Conservation (phyloP, 2,888 invertebrate genomes). For the Nemotelus pantherinus region DNA sequence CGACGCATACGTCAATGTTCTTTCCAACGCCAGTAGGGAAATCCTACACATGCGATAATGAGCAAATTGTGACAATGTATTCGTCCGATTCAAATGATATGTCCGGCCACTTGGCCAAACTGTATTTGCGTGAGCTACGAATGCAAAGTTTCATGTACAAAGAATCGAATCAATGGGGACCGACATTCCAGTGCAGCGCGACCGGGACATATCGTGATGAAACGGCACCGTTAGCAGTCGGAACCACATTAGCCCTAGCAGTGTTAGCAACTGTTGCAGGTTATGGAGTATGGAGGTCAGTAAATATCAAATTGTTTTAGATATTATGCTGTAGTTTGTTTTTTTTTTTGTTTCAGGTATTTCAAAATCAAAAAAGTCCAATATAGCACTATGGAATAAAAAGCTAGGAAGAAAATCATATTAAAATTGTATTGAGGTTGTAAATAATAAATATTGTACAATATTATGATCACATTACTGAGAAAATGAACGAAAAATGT, state of each 20-base stretch:
- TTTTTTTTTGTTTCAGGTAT: slow-evolving; percentile 69
- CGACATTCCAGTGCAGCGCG: slow-evolving; percentile 64
- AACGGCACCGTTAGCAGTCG: slow-evolving; percentile 84
- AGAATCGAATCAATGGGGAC: slow-evolving; percentile 71
- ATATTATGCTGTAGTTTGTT: background rate
- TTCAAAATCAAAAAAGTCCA: slow-evolving; percentile 90
- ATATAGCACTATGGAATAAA: slow-evolving; percentile 90
- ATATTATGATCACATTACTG: too few relatives aligned
- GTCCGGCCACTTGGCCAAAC: slow-evolving; percentile 69
- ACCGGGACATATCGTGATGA: slow-evolving; percentile 76
- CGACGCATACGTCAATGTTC: slow-evolving; percentile 70
- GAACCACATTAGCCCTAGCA: slow-evolving; percentile 83
- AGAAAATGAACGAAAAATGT: too few relatives aligned
- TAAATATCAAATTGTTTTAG: background rate
- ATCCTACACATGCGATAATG: slow-evolving; percentile 80
- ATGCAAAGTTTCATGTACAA: slow-evolving; percentile 91
- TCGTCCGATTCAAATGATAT: slow-evolving; percentile 66
- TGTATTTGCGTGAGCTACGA: slow-evolving; percentile 75
- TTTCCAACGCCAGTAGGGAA: slow-evolving; percentile 90
- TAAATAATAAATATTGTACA: too few relatives aligned
- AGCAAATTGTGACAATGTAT: slow-evolving; percentile 73
- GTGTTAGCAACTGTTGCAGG: slow-evolving; percentile 83
- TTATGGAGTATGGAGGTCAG: slow-evolving; percentile 74
- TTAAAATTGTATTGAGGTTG: background rate
- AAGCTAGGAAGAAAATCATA: slow-evolving; percentile 23